Evolutionary conservation across 2,797 vertebrate genomes (phyloP), one percentile per base, ranked within the genome.

Genomic region (Neosalanx taihuensis): DNA sequence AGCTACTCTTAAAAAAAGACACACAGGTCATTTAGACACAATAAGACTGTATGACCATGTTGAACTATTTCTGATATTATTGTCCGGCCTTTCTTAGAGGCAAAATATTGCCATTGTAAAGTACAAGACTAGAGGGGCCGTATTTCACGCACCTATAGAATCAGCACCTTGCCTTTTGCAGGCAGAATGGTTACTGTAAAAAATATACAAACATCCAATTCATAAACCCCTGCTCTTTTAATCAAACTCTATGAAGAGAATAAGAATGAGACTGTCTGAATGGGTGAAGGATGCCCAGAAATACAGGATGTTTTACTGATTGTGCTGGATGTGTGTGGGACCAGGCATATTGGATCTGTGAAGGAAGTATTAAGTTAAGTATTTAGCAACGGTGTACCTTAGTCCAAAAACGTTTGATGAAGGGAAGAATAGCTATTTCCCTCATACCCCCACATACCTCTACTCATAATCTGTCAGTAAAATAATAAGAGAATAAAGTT

Each of bases 221-320:
- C 78, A 86, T 84, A 86, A 87, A 87, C 4, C 49, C 18, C 15
- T 72, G 78, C 82, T 74, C 77, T 73, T 76, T 77, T 74, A 69
- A 82, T 82, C 72, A 57, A 60, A 81, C 82, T 78, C 70, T 72
- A 81, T 85, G 78, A 83, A 83, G 72, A 13, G 33, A 83, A 87
- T 79, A 79, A 79, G 72, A 86, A 72, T 20, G 74, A 78, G 67
- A 35, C 33, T 31, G 18, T 51, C 4, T 15, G 63, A 20, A 17
- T 23, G 12, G 37, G 20, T 53, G 51, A 12, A 41, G 17, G 49
- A 26, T 26, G 12, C 30, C 17, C 20, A 68, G 30, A 68, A 35
- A 57, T 4, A 57, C 12, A 4, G 17, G 29, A 67, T 3, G 26
- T 67, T 56, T 67, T 66, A 12, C 10, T 15, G 29, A 53, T 67